A percentile compares a stretch with the other conserved stretches of the same genome.
Conservation (phyloP, 2,797 vertebrate species). For the Eulemur albifrons region DNA sequence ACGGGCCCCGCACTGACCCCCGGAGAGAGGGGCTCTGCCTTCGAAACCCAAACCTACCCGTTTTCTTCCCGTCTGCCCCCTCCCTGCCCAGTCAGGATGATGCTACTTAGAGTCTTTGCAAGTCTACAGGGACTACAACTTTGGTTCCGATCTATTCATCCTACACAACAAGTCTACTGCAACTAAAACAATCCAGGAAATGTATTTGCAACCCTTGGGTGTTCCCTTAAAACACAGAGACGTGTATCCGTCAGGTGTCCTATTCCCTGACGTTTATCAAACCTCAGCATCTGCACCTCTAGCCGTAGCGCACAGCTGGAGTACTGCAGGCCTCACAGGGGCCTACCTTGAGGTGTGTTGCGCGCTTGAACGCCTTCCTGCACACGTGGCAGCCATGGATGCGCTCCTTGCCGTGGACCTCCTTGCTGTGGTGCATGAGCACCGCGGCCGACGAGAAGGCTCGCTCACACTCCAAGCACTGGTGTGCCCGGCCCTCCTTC, state of each 20-base stretch:
- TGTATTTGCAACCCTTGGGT: too few species aligned
- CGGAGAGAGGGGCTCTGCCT: background rate
- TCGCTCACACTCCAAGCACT: slow-evolving; percentile 93
- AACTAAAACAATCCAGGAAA: background rate
- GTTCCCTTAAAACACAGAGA: background rate
- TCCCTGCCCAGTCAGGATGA: background rate
- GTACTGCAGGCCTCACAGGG: rapidly evolving
- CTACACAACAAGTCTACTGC: background rate
- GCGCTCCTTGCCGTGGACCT: slow-evolving; percentile 94
- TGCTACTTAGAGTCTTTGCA: background rate
- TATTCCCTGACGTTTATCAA: background rate
- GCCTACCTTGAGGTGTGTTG: slow-evolving; percentile 96
- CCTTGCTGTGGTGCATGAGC: slow-evolving; percentile 92
- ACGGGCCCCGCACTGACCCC: background rate
- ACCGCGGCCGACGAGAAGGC: slow-evolving; percentile 89
- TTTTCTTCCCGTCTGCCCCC: background rate
- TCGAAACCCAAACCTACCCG: background rate
- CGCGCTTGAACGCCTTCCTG: slow-evolving; percentile 96
- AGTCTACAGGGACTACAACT: background rate
- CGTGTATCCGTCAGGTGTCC: background rate
- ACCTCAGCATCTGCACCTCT: background rate
- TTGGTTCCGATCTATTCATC: too few species aligned
- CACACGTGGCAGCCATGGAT: slow-evolving; percentile 94
- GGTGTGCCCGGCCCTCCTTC: slow-evolving; percentile 86
- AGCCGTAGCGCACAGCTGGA: background rate